Conservation (phyloP, 2,888 invertebrate species). For the Megaustenia siamemsis region DNA sequence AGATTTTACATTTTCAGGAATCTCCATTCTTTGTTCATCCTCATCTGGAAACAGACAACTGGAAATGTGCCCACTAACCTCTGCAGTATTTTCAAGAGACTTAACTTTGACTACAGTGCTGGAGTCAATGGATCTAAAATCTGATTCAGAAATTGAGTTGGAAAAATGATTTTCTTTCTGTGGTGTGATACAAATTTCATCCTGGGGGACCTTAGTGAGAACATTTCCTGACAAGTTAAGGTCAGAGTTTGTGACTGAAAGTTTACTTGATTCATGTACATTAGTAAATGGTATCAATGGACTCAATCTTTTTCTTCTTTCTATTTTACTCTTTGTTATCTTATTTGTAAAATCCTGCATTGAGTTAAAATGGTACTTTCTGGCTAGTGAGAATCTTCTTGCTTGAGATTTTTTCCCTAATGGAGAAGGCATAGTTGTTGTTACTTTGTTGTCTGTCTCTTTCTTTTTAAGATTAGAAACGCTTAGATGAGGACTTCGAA, state of each 20-base stretch:
- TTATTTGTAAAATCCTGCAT: not conserved
- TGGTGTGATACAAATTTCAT: slow-evolving; percentile 40
- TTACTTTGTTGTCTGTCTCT: not conserved
- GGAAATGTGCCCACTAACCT: not conserved
- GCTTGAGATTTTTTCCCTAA: not conserved
- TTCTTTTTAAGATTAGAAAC: not conserved
- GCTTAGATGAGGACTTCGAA: not conserved
- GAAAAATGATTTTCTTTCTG: slow-evolving; percentile 8
- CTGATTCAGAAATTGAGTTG: not conserved
- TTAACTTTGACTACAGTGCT: slow-evolving; percentile 53
- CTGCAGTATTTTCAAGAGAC: slow-evolving; percentile 28
- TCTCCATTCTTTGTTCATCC: not conserved
- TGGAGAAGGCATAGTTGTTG: slow-evolving; percentile 18
- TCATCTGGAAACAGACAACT: slow-evolving; percentile 18
- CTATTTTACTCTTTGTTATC: not conserved
- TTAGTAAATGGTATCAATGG: not conserved
- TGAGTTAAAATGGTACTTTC: not conserved
- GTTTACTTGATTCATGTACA: not conserved
- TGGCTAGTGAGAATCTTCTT: slow-evolving; percentile 8
- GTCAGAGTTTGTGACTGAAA: not conserved
- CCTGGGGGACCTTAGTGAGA: not conserved
- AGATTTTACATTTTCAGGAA: not conserved
- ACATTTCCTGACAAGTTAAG: not conserved
- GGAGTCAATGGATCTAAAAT: slow-evolving; percentile 23
- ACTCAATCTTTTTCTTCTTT: not conserved